phyloP scores from a whole-genome alignment of 2,113 vertebrate genomes.

The Bubo scandiacus region DNA sequence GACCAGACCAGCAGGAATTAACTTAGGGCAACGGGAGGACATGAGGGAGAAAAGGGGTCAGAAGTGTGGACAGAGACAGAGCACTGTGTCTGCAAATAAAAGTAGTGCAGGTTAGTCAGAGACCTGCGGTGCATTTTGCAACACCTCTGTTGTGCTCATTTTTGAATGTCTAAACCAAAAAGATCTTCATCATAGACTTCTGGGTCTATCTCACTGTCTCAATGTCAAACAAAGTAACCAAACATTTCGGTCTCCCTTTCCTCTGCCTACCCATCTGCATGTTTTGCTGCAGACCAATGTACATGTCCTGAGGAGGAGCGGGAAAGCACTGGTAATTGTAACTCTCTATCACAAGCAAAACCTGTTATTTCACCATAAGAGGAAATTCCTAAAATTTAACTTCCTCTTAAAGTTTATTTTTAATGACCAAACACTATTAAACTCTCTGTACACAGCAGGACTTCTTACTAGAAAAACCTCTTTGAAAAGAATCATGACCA shows the following conservation, averaged over 20 bases:
- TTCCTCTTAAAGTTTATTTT: constrained; percentile 8
- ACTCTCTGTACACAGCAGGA: neutral
- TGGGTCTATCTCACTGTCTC: neutral
- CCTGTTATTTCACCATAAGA: neutral
- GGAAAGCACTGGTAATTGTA: neutral
- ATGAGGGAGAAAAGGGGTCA: accelerated
- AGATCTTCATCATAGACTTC: neutral
- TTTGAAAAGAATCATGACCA: neutral
- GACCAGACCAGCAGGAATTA: neutral
- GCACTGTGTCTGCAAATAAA: neutral
- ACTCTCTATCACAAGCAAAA: neutral
- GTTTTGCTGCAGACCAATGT: neutral
- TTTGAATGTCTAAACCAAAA: neutral
- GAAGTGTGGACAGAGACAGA: neutral
- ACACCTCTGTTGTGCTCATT: neutral
- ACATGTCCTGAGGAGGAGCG: neutral
- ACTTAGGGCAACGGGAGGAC: neutral
- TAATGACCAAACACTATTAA: neutral
- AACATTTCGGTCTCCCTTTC: neutral
- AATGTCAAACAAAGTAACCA: neutral
- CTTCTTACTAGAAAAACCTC: neutral
- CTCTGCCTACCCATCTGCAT: neutral
- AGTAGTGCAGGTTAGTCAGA: neutral
- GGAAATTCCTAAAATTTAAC: neutral
- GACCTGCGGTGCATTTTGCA: neutral